These are phyloP conservation scores for Charina bottae DNA, from an alignment of 2,113 vertebrate genomes.

Conservation along the genomic window DNA sequence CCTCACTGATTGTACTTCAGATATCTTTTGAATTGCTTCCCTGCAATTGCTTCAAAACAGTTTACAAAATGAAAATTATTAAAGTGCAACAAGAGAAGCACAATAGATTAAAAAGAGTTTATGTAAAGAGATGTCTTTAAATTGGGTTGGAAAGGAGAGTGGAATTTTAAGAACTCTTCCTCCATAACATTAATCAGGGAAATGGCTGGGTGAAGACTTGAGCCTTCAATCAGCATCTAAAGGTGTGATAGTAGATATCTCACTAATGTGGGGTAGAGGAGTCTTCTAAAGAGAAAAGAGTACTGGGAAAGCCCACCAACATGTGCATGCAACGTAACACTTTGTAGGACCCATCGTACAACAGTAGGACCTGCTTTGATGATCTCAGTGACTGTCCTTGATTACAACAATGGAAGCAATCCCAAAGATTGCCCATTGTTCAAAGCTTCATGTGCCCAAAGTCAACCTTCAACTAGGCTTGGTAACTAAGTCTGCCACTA, in stretches of 20 bases:
- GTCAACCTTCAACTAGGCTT: too few species aligned
- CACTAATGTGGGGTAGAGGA: background rate
- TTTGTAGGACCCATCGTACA: too few species aligned
- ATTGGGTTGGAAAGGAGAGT: background rate
- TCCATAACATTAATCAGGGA: background rate
- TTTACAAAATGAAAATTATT: background rate
- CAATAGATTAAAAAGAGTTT: background rate
- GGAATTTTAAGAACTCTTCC: background rate
- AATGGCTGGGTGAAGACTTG: background rate
- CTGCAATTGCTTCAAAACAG: background rate
- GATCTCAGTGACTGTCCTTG: too few species aligned
- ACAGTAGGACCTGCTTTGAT: too few species aligned
- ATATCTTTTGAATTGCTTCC: background rate
- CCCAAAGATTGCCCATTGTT: too few species aligned
- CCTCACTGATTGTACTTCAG: background rate
- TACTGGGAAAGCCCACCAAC: too few species aligned
- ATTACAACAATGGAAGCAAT: too few species aligned
- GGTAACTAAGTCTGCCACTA: too few species aligned
- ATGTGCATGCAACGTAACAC: too few species aligned
- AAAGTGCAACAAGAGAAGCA: background rate
- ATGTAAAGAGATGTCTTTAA: background rate
- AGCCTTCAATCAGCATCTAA: background rate
- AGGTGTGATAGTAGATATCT: background rate
- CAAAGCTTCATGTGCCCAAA: too few species aligned
- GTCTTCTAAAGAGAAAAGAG: too few species aligned